These are phyloP conservation scores for Narcine bancroftii DNA, from an alignment of 2,113 vertebrate genomes.

Conservation along the genomic window DNA sequence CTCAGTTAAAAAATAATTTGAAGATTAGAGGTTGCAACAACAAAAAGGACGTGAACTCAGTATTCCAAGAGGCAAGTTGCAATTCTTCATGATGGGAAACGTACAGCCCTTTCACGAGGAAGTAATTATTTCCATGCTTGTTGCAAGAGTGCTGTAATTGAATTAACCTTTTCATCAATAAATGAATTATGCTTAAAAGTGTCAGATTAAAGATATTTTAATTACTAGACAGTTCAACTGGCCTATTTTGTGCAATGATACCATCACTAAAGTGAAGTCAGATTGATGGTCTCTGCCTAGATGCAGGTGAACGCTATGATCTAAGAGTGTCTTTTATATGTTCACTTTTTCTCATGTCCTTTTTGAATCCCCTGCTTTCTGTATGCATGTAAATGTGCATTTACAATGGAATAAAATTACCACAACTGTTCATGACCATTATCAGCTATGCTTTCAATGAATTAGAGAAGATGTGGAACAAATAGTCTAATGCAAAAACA, in stretches of 20 bases:
- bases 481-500: neutral
- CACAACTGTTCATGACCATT: slow-evolving; percentile 12
- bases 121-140: slow-evolving; percentile 28
- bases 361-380: neutral
- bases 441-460: neutral
- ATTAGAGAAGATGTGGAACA: slow-evolving; percentile 9
- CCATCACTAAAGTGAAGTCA: slow-evolving; percentile 18
- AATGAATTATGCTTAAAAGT: slow-evolving; percentile 34
- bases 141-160: slow-evolving; percentile 3
- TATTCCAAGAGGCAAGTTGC: neutral
- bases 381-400: neutral
- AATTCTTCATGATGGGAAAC: neutral
- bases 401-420: neutral
- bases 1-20: slow-evolving; percentile 35
- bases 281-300: neutral
- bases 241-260: slow-evolving; percentile 23
- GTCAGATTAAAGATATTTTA: slow-evolving; percentile 33
- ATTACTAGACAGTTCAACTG: slow-evolving; percentile 31
- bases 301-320: slow-evolving; percentile 8
- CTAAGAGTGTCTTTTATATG: neutral
- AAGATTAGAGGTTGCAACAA: slow-evolving; percentile 31
- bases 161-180: slow-evolving; percentile 35
- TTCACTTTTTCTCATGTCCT: neutral
- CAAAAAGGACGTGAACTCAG: slow-evolving; percentile 15
- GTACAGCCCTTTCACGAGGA: slow-evolving; percentile 14